These are phyloP conservation scores for Dione vanillae DNA, from an alignment of 2,888 invertebrate genomes.

Conservation along the genomic window DNA sequence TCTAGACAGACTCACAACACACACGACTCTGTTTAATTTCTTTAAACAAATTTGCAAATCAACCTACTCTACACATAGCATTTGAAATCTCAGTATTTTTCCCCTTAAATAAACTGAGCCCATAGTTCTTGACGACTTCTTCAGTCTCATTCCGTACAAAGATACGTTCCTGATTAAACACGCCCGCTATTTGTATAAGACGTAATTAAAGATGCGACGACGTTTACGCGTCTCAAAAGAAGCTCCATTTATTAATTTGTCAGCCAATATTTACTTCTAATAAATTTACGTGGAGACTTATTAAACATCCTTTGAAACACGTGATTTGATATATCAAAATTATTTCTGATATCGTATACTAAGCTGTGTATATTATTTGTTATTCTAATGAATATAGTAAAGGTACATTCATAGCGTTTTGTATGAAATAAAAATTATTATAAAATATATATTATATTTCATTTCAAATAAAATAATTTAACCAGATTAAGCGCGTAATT, in stretches of 20 bases:
- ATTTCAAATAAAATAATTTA: no score
- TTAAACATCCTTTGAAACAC: constrained; percentile 49
- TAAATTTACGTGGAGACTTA: constrained; percentile 68
- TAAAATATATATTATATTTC: not conserved
- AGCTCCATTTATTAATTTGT: constrained; percentile 80
- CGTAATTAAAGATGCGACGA: constrained; percentile 78
- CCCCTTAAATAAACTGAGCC: constrained; percentile 61
- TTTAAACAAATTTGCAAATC: constrained; percentile 1
- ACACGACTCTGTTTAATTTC: not conserved
- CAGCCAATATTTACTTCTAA: constrained; percentile 78
- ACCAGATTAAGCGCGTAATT: no score
- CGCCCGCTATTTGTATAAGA: constrained; percentile 69
- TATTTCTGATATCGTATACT: constrained; percentile 22
- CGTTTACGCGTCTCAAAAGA: constrained; percentile 73
- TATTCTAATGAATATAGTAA: constrained; percentile 1
- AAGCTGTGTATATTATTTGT: constrained; percentile 66
- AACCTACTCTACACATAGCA: not conserved
- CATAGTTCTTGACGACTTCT: constrained; percentile 80
- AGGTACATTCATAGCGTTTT: not conserved
- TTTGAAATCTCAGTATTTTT: constrained; percentile 14
- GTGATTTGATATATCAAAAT: constrained; percentile 33
- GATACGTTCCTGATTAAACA: constrained; percentile 77
- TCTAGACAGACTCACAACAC: not conserved
- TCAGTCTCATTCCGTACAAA: constrained; percentile 77
- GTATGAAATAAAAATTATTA: no score